Evolutionary conservation across 2,113 vertebrate species (phyloP).

Genomic region (Chascanopsetta lugubris): DNA sequence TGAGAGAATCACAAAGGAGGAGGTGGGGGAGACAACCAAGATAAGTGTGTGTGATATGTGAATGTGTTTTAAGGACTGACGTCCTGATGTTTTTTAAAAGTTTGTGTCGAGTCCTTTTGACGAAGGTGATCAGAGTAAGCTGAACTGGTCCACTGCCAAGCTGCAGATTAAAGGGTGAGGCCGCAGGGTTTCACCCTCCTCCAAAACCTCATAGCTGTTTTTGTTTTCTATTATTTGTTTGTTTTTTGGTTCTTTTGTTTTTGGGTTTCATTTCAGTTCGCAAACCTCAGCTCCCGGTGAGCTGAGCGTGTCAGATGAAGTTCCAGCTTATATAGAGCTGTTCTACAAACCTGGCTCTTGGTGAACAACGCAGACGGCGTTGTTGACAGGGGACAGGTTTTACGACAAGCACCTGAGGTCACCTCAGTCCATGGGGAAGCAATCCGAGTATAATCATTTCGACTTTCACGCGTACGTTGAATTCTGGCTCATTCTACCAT

Average conservation of each 20-base stretch:
- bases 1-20: conserved; percentile 77
- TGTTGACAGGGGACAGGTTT: conserved; percentile 65
- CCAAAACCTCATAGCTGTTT: conserved; percentile 79
- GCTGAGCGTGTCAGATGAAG: conserved; percentile 63
- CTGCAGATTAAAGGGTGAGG: conserved; percentile 76
- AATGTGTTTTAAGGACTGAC: conserved; percentile 81
- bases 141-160: conserved; percentile 82
- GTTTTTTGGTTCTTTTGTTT: conserved; percentile 49
- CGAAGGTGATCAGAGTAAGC: conserved; percentile 78
- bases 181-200: conserved; percentile 73
- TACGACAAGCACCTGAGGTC: conserved; percentile 70
- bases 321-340: conserved; percentile 63
- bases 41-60: conserved; percentile 81
- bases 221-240: conserved; percentile 38
- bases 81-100: conserved; percentile 83
- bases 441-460: conserved; percentile 64
- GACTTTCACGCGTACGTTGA: conserved; percentile 67
- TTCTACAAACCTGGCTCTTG: conserved; percentile 71
- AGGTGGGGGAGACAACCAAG: conserved; percentile 78
- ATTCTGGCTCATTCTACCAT: conserved; percentile 75
- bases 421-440: conserved; percentile 69
- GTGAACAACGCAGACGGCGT: conserved; percentile 64
- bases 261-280: conserved; percentile 65
- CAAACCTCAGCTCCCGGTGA: conserved; percentile 74
- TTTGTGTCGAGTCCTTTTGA: conserved; percentile 80